phyloP scores from a whole-genome alignment of 1,140 invertebrate species.

The Drosophila cardini region DNA sequence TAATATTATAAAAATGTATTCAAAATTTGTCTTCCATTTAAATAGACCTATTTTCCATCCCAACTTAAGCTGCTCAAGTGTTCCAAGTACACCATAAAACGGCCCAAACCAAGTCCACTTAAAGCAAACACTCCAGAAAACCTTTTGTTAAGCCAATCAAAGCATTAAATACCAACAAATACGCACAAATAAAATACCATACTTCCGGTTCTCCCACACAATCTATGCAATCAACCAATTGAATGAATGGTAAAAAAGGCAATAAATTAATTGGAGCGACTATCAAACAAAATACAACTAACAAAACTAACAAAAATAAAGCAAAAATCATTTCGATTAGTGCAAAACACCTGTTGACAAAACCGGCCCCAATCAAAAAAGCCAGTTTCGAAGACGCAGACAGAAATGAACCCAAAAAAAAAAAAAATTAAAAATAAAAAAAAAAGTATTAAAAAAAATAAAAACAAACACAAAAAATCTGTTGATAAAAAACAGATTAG shows the following conservation, averaged over 20 bases:
- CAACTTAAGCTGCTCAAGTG: constrained; percentile 2
- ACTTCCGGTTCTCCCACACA: constrained; percentile 51
- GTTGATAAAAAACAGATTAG: constrained; percentile 79
- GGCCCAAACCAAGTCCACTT: neutral
- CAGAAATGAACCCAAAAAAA: constrained; percentile 33
- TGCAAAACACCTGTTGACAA: constrained; percentile 81
- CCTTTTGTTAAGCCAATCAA: neutral
- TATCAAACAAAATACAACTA: constrained; percentile 47
- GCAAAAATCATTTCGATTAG: constrained; percentile 67
- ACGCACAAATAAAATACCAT: constrained; percentile 7
- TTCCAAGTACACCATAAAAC: neutral
- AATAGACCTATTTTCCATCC: neutral
- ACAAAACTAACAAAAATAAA: neutral
- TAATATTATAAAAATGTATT: no score
- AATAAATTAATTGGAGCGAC: constrained; percentile 77
- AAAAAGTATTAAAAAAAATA: constrained; percentile 12
- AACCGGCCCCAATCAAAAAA: constrained; percentile 65
- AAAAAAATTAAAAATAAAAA: constrained; percentile 19
- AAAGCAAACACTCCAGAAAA: constrained; percentile 2
- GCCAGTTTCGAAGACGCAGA: constrained; percentile 70
- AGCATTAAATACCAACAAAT: neutral
- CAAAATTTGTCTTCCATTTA: no score
- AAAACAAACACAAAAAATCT: constrained; percentile 27
- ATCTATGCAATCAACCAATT: constrained; percentile 31
- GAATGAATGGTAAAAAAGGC: constrained; percentile 45